These are phyloP conservation scores for Fringilla coelebs DNA, from an alignment of 2,797 vertebrate genomes.

Conservation along the genomic window DNA sequence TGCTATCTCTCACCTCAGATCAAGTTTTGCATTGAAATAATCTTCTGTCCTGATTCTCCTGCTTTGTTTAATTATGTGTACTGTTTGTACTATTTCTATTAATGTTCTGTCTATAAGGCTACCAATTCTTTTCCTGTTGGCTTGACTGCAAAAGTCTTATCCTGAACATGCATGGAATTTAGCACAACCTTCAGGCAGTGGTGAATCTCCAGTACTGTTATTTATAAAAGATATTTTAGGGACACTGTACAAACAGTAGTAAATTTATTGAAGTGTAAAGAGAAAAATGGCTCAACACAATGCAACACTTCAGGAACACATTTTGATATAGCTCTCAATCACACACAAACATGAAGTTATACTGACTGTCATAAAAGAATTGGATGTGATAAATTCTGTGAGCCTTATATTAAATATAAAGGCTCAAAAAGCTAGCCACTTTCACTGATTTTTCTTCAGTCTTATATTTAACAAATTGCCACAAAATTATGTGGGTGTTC, in stretches of 20 bases:
- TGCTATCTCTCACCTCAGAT: background rate
- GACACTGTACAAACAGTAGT: background rate
- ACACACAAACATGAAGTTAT: conserved; percentile 54
- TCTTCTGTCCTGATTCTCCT: background rate
- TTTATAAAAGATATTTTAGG: conserved; percentile 18
- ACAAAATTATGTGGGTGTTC: background rate
- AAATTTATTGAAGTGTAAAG: conserved; percentile 32
- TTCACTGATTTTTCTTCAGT: conserved; percentile 27
- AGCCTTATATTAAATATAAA: conserved; percentile 38
- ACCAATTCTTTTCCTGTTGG: background rate
- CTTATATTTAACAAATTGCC: conserved; percentile 39
- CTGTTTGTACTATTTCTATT: conserved; percentile 2
- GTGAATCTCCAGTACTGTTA: background rate
- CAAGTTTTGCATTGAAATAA: conserved; percentile 2
- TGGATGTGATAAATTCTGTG: conserved; percentile 51
- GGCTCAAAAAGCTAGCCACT: background rate
- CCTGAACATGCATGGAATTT: background rate
- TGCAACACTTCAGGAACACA: conserved; percentile 6
- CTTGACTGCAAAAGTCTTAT: background rate
- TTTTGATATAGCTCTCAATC: conserved; percentile 36
- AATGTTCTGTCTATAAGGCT: background rate
- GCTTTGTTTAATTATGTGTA: background rate
- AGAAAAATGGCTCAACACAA: conserved; percentile 41
- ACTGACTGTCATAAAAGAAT: conserved; percentile 61
- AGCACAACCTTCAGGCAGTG: background rate